Conservation (phyloP, 1,140 invertebrate species). For the Coenobita brevimanus region DNA sequence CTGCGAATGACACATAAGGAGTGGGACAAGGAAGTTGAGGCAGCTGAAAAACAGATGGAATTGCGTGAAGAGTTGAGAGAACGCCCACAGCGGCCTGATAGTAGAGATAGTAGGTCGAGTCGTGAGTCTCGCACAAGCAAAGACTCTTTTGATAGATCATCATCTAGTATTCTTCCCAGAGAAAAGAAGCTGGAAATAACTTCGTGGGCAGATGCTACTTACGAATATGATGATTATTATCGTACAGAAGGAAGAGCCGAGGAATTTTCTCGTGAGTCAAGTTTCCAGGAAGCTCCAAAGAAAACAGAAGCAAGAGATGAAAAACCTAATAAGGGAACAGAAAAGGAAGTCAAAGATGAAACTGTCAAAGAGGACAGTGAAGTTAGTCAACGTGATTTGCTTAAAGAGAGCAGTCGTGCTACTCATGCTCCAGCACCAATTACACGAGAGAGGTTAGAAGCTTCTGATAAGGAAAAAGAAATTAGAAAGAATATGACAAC, state of each 20-base stretch:
- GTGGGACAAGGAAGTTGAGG: conserved; percentile 64
- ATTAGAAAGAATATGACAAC: conserved; percentile 68
- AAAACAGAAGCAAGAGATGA: conserved; percentile 42
- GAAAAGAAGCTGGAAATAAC: conserved; percentile 67
- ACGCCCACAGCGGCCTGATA: conserved; percentile 70
- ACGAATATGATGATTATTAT: conserved; percentile 65
- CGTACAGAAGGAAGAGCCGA: conserved; percentile 44
- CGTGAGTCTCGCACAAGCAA: conserved; percentile 60
- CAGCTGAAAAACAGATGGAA: conserved; percentile 53
- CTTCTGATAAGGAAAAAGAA: conserved; percentile 62
- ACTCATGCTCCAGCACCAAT: conserved; percentile 58
- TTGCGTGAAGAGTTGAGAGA: conserved; percentile 57
- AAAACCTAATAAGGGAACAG: conserved; percentile 4
- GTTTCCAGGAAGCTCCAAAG: conserved; percentile 39
- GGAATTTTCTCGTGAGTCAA: conserved; percentile 43
- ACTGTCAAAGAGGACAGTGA: conserved; percentile 9
- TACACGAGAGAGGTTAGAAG: conserved; percentile 50
- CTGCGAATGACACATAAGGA: conserved; percentile 58
- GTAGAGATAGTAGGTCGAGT: conserved; percentile 70
- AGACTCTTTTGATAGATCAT: conserved; percentile 51
- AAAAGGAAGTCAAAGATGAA: conserved; percentile 40
- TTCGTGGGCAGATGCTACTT: conserved; percentile 66
- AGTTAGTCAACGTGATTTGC: conserved; percentile 22
- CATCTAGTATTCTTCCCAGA: conserved; percentile 23
- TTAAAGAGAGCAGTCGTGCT: conserved; percentile 37